Conservation (phyloP, 1,140 invertebrate species). For the Zaprionus ghesquierei region DNA sequence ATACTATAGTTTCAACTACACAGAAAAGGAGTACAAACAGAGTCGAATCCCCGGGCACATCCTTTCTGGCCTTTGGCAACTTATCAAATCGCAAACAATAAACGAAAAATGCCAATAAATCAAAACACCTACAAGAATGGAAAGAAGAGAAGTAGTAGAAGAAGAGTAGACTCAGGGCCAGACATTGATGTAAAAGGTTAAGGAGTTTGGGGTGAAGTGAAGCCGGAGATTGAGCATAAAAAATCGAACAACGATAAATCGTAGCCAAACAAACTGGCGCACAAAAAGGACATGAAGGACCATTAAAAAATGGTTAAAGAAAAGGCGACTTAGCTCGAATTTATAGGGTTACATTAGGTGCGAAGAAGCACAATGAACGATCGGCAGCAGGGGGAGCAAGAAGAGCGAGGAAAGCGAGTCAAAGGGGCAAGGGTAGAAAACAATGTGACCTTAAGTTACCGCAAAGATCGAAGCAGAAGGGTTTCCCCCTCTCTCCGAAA, state of each 20-base stretch:
- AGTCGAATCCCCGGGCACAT: conserved; percentile 16
- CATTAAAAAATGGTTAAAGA: conserved; percentile 60
- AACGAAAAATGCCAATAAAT: conserved; percentile 58
- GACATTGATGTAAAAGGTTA: conserved; percentile 37
- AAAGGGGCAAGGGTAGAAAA: conserved; percentile 25
- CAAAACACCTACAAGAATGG: conserved; percentile 60
- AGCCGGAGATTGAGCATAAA: conserved; percentile 52
- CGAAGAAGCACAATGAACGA: conserved; percentile 32
- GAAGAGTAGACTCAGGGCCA: not conserved
- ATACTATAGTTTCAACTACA: conserved; percentile 5
- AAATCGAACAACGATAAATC: conserved; percentile 62
- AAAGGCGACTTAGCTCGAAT: conserved; percentile 28
- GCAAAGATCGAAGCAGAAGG: conserved; percentile 34
- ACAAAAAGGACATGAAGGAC: conserved; percentile 52
- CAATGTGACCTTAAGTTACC: conserved; percentile 50
- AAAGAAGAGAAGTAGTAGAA: not conserved
- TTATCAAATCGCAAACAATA: conserved; percentile 60
- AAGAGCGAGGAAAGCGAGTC: not conserved
- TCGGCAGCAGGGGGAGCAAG: not conserved
- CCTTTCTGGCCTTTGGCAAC: conserved; percentile 43
- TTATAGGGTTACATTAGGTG: conserved; percentile 59
- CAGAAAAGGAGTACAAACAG: conserved; percentile 21
- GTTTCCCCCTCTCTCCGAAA: conserved; percentile 3
- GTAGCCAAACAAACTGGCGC: conserved; percentile 39
- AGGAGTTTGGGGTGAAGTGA: conserved; percentile 41